Percentiles rank a stretch among this genome's conserved stretches.
These are phyloP conservation scores for Arizona elegans DNA, from an alignment of 2,113 vertebrate genomes.

Conservation along the genomic window DNA sequence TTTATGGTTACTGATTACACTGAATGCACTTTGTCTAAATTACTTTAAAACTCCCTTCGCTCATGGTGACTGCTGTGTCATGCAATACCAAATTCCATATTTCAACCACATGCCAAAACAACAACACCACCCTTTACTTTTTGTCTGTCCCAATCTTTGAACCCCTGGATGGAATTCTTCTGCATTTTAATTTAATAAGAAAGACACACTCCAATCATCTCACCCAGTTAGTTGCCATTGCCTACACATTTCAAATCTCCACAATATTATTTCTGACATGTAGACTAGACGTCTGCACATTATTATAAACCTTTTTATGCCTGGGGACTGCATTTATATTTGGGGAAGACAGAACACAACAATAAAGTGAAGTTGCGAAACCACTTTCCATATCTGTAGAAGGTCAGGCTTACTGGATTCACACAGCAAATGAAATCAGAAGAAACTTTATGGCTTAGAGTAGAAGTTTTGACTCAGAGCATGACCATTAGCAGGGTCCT, in stretches of 20 bases:
- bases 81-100: background rate
- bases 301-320: background rate
- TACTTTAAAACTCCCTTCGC: background rate
- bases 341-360: background rate
- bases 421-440: background rate
- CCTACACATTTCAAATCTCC: background rate
- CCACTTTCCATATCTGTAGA: background rate
- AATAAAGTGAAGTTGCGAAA: background rate
- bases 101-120: background rate
- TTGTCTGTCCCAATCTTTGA: background rate
- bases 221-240: background rate
- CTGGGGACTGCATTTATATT: background rate
- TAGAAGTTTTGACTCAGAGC: background rate
- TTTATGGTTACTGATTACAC: background rate
- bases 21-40: background rate
- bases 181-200: background rate
- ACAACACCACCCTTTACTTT: background rate
- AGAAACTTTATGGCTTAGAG: background rate
- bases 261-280: background rate
- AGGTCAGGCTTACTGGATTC: background rate
- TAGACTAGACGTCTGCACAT: background rate
- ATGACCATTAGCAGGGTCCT: background rate
- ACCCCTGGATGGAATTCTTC: background rate
- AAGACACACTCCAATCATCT: background rate
- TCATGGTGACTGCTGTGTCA: background rate